Base-by-base conservation (phyloP, 1,140 invertebrate species). In the Charaxes varanes region DNA sequence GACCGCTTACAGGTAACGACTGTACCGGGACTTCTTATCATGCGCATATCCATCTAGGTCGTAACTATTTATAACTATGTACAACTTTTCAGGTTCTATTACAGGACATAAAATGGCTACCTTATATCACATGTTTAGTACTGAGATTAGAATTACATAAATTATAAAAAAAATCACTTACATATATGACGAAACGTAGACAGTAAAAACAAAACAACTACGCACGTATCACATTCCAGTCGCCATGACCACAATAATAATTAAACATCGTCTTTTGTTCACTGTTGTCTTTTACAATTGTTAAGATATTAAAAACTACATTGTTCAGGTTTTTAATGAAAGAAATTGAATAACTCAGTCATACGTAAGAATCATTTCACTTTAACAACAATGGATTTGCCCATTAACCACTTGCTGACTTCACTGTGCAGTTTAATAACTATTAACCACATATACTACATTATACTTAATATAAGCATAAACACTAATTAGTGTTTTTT, bases 21-120 rank as follows among this genome's bases (percentile, higher is more conserved):
- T 41, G 13, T 26, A 41, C 19, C 10, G 26, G 12, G 27, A 6
- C 17, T 45, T 42, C 48, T 49, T 60, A 53, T 49, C 62, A 62
- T 65, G 62, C 58, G 62, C 59, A 59, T 53, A 59, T 55, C 36
- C 35, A 59, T 51, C 43, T 48, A 51, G 43, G 48, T 46, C 33
- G 41, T 37, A 45, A 43, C 31, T 52, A 48, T 46, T 50, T 51
- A 45, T 40, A 32, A 36, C 26, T 46, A 43, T 41, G 15, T 31
- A 33, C 30, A 38, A 13, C 8, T 13, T 32, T 32, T 15, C 26
- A 24, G 22, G 18, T 31, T 19, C 13, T 17, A 7, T n/a, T 31
- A 28, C 22, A 33, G 30, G 35, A 33, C 18, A 43, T 41, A 52
- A 41, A 46, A 46, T 51, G 42, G 48, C 27, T 44, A 41, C 37